A percentile compares a stretch with the other conserved stretches of the same genome.
These are phyloP conservation scores for Cyanoramphus novaezelandiae DNA, from an alignment of 2,113 vertebrate genomes.

Conservation along the genomic window DNA sequence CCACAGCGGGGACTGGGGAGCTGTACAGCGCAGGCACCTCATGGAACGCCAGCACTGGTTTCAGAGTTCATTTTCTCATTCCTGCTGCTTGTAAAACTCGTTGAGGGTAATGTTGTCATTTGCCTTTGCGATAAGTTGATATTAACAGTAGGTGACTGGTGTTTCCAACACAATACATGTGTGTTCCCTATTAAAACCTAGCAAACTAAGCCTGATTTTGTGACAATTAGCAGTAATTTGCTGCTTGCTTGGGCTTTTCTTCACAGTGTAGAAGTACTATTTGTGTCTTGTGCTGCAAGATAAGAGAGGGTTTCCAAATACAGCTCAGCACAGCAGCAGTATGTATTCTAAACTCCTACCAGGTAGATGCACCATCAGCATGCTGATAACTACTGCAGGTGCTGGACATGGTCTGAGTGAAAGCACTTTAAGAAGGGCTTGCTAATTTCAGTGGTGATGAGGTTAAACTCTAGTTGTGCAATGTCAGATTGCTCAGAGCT, in stretches of 20 bases:
- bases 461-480: not conserved
- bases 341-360: not conserved
- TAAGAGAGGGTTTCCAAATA: not conserved
- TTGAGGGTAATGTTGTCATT: not conserved
- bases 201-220: not conserved
- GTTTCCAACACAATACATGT: not conserved
- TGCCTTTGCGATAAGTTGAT: not conserved
- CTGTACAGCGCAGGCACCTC: not conserved
- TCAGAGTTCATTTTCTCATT: not conserved
- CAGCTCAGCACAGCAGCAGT: not conserved
- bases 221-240: not conserved
- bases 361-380: not conserved
- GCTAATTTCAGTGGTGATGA: not conserved
- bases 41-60: not conserved
- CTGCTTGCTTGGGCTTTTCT: not conserved
- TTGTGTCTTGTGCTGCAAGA: not conserved
- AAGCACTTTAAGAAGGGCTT: not conserved
- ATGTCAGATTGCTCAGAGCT: not conserved
- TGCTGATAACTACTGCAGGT: not conserved
- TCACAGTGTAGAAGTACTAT: not conserved
- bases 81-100: not conserved
- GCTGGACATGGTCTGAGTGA: not conserved
- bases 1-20: not conserved
- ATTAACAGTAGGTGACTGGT: not conserved
- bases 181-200: not conserved